Conservation (phyloP, 2,113 vertebrate species). For the Miniopterus natalensis region DNA sequence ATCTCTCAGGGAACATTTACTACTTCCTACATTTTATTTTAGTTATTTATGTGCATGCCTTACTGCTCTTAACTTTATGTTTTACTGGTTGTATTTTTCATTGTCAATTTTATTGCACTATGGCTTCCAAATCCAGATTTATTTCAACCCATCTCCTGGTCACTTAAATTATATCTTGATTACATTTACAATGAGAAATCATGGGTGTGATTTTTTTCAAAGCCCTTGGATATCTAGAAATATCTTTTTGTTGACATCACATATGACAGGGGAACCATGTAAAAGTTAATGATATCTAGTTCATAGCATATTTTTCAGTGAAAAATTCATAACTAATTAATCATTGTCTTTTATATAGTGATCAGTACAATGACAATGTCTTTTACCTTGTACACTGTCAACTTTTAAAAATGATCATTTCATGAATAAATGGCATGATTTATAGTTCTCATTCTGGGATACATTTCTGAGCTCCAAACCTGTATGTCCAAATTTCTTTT, state of each 20-base stretch:
- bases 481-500: not conserved
- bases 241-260: not conserved
- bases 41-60: not conserved
- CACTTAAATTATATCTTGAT: not conserved
- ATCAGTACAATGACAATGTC: not conserved
- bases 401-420: slow-evolving; percentile 6
- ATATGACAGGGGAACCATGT: not conserved
- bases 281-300: not conserved
- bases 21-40: not conserved
- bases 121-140: slow-evolving; percentile 4
- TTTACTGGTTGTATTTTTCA: not conserved
- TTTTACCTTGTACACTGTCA: not conserved
- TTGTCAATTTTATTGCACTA: not conserved
- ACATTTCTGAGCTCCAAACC: not conserved
- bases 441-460: not conserved
- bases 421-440: not conserved
- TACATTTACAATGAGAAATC: not conserved
- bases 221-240: slow-evolving; percentile 15
- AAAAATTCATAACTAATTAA: not conserved
- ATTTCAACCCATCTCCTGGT: not conserved
- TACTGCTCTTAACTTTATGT: not conserved
- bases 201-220: not conserved
- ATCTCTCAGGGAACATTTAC: not conserved
- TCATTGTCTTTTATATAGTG: not conserved
- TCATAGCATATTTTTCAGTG: not conserved